Base-by-base conservation (phyloP, 2,797 vertebrate species). In the Chaetodon trifasciatus region DNA sequence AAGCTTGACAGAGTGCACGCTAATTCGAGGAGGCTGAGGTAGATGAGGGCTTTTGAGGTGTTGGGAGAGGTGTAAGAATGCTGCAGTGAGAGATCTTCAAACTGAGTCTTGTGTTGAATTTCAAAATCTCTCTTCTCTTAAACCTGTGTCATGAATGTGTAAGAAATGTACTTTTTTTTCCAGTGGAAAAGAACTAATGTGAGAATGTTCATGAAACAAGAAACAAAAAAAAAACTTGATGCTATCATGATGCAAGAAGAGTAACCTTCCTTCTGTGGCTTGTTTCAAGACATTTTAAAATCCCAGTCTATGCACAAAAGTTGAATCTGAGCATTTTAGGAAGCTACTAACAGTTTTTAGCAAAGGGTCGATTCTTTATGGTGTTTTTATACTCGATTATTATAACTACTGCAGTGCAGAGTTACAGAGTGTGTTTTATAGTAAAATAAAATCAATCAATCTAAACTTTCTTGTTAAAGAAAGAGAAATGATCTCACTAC, bases 1-100 rank as follows among this genome's bases (percentile, higher is more conserved):
- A 4, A 60, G 70, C 46, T 66, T 69, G 53, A 74, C 37, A 47
- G 71, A 79, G 73, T 15, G 37, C 63, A 46, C 8, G 28, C 68
- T 78, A 53, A 83, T 78, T 85, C 37, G 15, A 70, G 39, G 64
- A 76, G 61, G 66, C 61, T 63, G 72, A 78, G n/a, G 72, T 32
- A 28, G 61, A 74, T 39, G 61, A 68, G 66, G 57, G 52, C 74
- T 1, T 74, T n/a, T 8, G 47, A 70, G 65, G 70, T 46, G 52
- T 37, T 55, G 39, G n/a, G 16, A 56, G 39, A 74, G 44, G 57
- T 69, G 64, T 78, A 32, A 76, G 53, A 37, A 42, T 24, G 3
- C 9, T 47, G 56, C 44, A 82, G 42, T 19, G 11, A 68, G 55
- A 76, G 24, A 64, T 55, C 55, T 67, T 60, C 32, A 69, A 13